phyloP scores from a whole-genome alignment of 2,888 invertebrate genomes.

The Petrolisthes cinctipes region DNA sequence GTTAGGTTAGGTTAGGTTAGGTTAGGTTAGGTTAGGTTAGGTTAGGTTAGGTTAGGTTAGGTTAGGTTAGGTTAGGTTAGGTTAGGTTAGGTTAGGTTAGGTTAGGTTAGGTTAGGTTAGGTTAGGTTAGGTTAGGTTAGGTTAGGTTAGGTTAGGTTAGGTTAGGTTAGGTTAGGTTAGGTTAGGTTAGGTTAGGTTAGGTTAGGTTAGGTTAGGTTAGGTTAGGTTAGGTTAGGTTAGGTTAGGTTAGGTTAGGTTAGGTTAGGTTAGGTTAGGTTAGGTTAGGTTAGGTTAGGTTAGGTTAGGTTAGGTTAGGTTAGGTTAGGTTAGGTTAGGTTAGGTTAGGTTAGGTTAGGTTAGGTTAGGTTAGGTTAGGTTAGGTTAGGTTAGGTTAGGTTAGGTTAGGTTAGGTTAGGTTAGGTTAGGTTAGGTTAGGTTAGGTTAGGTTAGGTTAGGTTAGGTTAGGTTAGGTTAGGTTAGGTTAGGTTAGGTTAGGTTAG shows the following conservation, averaged over 20 bases:
- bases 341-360: slow-evolving; percentile 7
- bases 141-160: slow-evolving; percentile 7
- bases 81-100: slow-evolving; percentile 7
- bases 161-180: slow-evolving; percentile 7
- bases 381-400: slow-evolving; percentile 7
- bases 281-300: slow-evolving; percentile 7
- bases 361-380: slow-evolving; percentile 7
- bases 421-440: slow-evolving; percentile 7
- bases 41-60: slow-evolving; percentile 7
- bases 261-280: slow-evolving; percentile 7
- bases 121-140: slow-evolving; percentile 7
- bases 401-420: slow-evolving; percentile 7
- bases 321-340: slow-evolving; percentile 7
- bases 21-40: slow-evolving; percentile 7
- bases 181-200: slow-evolving; percentile 7
- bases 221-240: slow-evolving; percentile 7
- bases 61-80: slow-evolving; percentile 7
- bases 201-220: slow-evolving; percentile 7
- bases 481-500: slow-evolving; percentile 7
- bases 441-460: slow-evolving; percentile 7
- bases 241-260: slow-evolving; percentile 7
- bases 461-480: slow-evolving; percentile 7
- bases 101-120: slow-evolving; percentile 7
- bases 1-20: slow-evolving; percentile 7
- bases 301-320: slow-evolving; percentile 7